A percentile compares a stretch with the other conserved stretches of the same genome.
Evolutionary conservation across 92 coral and sea anemone genomes (phyloP).

Genomic region (Palythoa grandis): DNA sequence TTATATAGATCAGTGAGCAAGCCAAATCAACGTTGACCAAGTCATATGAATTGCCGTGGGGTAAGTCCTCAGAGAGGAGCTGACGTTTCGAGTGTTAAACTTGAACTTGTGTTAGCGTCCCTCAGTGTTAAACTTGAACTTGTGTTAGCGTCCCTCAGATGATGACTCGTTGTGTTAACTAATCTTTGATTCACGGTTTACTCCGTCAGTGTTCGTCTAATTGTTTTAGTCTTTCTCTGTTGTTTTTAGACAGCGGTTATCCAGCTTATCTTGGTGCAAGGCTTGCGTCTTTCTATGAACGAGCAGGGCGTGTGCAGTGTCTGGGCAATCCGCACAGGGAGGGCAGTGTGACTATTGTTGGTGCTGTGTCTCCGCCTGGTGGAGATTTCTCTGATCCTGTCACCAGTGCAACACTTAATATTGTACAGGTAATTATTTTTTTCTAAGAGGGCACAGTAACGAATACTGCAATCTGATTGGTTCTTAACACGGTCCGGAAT

Average conservation of each 20-base stretch:
- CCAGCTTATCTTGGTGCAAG: conserved; percentile 99
- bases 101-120: too few relatives aligned
- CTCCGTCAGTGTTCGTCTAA: not conserved
- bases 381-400: conserved; percentile 99
- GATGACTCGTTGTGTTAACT: not conserved
- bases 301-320: conserved; percentile 98
- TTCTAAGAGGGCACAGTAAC: too few relatives aligned
- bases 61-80: too few relatives aligned
- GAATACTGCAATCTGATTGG: too few relatives aligned
- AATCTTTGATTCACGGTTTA: not conserved
- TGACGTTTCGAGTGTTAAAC: too few relatives aligned
- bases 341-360: conserved; percentile 99
- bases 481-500: too few relatives aligned
- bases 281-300: conserved; percentile 97
- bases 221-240: not conserved
- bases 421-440: conserved; percentile 83
- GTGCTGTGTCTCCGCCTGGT: conserved; percentile 99
- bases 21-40: too few relatives aligned
- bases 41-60: too few relatives aligned
- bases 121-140: too few relatives aligned
- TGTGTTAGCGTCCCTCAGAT: too few relatives aligned
- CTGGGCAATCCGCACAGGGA: conserved; percentile 98
- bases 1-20: too few relatives aligned
- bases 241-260: conserved; percentile 89
- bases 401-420: conserved; percentile 95